Evolutionary conservation across 2,888 invertebrate genomes (phyloP).

Genomic region (Trachelus iudaicus): DNA sequence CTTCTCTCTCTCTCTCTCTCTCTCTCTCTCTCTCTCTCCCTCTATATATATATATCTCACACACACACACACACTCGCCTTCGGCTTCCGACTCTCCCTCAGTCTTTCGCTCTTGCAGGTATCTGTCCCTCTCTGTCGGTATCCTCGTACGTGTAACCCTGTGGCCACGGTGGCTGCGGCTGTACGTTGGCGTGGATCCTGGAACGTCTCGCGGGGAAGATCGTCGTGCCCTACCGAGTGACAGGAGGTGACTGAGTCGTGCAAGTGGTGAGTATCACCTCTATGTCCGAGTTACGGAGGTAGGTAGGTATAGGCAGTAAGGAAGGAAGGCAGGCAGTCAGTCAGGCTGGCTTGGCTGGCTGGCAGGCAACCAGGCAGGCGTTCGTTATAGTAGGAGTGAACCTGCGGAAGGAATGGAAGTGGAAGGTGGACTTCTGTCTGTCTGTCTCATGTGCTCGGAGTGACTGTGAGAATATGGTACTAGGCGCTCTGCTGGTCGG

Average conservation of each 20-base stretch:
- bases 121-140: conserved; percentile 12
- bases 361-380: conserved; percentile 37
- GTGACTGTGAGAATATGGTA: conserved; percentile 42
- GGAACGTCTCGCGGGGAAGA: conserved; percentile 28
- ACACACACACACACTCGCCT: conserved; percentile 5
- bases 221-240: conserved; percentile 53
- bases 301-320: conserved; percentile 22
- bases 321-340: conserved; percentile 42
- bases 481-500: conserved; percentile 39
- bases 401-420: conserved; percentile 54
- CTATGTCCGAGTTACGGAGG: conserved; percentile 50
- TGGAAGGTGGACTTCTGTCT: conserved; percentile 52
- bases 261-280: conserved; percentile 47
- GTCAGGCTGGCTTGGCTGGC: conserved; percentile 10
- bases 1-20: conserved; percentile 17
- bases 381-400: conserved; percentile 55
- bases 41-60: not conserved
- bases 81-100: conserved; percentile 2
- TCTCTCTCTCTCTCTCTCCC: conserved; percentile 16
- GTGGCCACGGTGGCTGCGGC: not conserved
- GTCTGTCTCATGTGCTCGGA: conserved; percentile 29
- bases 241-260: conserved; percentile 59
- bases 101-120: conserved; percentile 17
- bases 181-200: not conserved
- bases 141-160: not conserved